Evolutionary conservation across 2,888 invertebrate species (phyloP).

Genomic region (Polydrusus cervinus): DNA sequence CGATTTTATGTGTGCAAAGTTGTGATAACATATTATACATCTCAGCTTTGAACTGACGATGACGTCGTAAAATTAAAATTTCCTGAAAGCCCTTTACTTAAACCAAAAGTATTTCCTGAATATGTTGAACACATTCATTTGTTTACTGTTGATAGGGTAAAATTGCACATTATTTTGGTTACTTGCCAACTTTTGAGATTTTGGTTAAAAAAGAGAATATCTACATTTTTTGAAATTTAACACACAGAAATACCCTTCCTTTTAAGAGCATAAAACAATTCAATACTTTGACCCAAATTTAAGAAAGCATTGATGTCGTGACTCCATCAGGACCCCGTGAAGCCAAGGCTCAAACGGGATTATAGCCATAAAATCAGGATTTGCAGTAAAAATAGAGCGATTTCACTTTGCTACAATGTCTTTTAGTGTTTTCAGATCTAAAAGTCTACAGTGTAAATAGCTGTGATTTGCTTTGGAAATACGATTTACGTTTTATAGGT

Average conservation of each 20-base stretch:
- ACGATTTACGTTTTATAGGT: too few relatives aligned
- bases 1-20: too few relatives aligned
- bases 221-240: not conserved
- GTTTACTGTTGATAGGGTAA: not conserved
- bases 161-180: slow-evolving; percentile 2
- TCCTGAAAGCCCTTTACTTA: not conserved
- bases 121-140: not conserved
- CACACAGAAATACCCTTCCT: not conserved
- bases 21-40: too few relatives aligned
- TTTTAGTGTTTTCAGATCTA: slow-evolving; percentile 5
- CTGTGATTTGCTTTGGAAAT: too few relatives aligned
- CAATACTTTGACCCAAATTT: slow-evolving; percentile 8
- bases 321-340: slow-evolving; percentile 8
- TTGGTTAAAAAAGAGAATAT: too few relatives aligned
- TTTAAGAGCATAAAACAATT: not conserved
- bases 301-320: not conserved
- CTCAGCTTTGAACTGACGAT: not conserved
- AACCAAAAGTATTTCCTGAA: not conserved
- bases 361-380: slow-evolving; percentile 3
- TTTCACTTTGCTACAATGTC: slow-evolving; percentile 10
- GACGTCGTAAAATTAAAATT: slow-evolving; percentile 1
- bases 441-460: not conserved
- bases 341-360: slow-evolving; percentile 2
- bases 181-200: not conserved
- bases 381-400: slow-evolving; percentile 9